Evolutionary conservation across 2,797 vertebrate genomes (phyloP).

Genomic region (Xenopus petersii): DNA sequence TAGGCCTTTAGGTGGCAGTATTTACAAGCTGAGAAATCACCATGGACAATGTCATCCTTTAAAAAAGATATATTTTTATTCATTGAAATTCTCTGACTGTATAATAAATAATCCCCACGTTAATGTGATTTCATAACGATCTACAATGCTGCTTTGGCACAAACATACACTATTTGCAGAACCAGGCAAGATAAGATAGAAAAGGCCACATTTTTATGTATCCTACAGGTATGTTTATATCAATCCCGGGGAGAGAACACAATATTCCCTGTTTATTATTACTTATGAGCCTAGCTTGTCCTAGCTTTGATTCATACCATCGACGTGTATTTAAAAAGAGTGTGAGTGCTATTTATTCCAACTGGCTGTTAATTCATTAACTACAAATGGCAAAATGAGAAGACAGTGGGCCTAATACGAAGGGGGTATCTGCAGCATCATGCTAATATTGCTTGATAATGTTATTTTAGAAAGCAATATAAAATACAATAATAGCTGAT

Average conservation of each 20-base stretch:
- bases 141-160: conserved; percentile 29
- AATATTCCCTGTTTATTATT: conserved; percentile 42
- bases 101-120: conserved; percentile 48
- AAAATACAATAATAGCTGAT: conserved; percentile 27
- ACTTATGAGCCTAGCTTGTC: conserved; percentile 25
- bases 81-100: conserved; percentile 36
- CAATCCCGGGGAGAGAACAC: conserved; percentile 17
- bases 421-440: conserved; percentile 16
- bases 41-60: conserved; percentile 20
- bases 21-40: conserved; percentile 49
- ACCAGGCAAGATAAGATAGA: conserved; percentile 35
- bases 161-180: conserved; percentile 28
- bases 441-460: not conserved
- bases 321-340: conserved; percentile 18
- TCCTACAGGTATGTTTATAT: conserved; percentile 40
- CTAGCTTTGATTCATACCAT: conserved; percentile 40
- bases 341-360: conserved; percentile 6
- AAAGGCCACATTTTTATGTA: conserved; percentile 42
- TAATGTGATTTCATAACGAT: conserved; percentile 46
- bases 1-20: conserved; percentile 63
- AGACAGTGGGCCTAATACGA: conserved; percentile 16
- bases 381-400: conserved; percentile 11
- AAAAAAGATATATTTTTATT: conserved; percentile 35
- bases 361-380: conserved; percentile 2
- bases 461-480: conserved; percentile 19